These are phyloP conservation scores for Acrobasis suavella DNA, from an alignment of 2,888 invertebrate genomes.

Conservation along the genomic window DNA sequence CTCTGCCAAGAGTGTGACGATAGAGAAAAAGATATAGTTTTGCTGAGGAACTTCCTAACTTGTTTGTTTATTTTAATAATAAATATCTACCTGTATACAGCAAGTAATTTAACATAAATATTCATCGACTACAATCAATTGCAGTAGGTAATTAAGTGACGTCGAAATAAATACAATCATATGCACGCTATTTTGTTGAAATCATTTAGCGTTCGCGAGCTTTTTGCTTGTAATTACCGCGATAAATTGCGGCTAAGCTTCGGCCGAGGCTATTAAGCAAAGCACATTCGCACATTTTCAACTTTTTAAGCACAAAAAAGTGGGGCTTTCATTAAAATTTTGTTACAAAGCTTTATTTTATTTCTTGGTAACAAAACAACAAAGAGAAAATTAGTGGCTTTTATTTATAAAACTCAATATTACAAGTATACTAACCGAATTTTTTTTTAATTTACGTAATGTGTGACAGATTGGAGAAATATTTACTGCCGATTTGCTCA, in stretches of 20 bases:
- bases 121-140: not conserved
- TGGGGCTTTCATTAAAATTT: not conserved
- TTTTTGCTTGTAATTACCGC: conserved; percentile 15
- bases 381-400: not conserved
- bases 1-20: no score
- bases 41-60: no score
- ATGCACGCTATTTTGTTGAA: conserved; percentile 9
- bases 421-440: no score
- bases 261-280: conserved; percentile 7
- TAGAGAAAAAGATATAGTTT: no score
- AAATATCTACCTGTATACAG: no score
- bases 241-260: conserved; percentile 13
- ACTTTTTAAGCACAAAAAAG: conserved; percentile 8
- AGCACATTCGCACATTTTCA: conserved; percentile 14
- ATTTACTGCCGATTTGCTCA: no score
- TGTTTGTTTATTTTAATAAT: no score
- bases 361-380: not conserved
- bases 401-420: not conserved
- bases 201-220: conserved; percentile 5
- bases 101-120: not conserved
- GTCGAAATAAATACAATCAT: not conserved
- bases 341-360: conserved; percentile 1
- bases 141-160: not conserved
- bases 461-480: no score
- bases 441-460: no score